Conservation (phyloP, 2,797 vertebrate genomes). For the Enteromius unitaeniatus region DNA sequence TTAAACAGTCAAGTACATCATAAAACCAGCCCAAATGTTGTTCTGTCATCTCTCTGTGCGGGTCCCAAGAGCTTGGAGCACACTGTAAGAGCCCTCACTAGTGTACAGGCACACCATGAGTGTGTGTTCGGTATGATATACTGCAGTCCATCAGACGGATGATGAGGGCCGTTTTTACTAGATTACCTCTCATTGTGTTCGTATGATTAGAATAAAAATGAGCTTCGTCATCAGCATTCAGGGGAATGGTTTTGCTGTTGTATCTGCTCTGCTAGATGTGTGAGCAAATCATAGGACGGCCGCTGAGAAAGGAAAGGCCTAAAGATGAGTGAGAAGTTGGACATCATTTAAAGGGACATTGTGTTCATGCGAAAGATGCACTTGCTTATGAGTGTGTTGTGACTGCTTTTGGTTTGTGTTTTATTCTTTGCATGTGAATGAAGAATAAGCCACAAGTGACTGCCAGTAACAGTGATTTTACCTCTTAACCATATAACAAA, state of each 20-base stretch:
- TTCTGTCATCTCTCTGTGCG: background rate
- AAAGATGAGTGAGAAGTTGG: background rate
- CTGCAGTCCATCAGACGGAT: constrained; percentile 16
- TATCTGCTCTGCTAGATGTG: background rate
- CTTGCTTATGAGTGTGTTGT: background rate
- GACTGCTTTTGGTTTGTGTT: background rate
- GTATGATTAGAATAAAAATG: constrained; percentile 30
- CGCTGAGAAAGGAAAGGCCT: no score
- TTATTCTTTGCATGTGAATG: background rate
- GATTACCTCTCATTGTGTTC: constrained; percentile 30
- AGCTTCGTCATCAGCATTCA: constrained; percentile 6
- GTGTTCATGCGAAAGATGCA: background rate
- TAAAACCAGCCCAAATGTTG: constrained; percentile 36
- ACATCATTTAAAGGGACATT: background rate
- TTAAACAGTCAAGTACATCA: constrained; percentile 21
- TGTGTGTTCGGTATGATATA: constrained; percentile 6
- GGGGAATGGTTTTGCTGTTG: background rate
- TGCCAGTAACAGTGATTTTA: background rate
- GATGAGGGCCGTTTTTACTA: constrained; percentile 1
- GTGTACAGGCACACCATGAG: background rate
- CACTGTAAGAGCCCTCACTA: constrained; percentile 12
- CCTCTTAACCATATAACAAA: background rate
- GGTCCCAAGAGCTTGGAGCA: background rate
- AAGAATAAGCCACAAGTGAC: background rate
- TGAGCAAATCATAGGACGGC: background rate